Base-by-base conservation (phyloP, 1,140 invertebrate species). In the Drosophila pruinosa region DNA sequence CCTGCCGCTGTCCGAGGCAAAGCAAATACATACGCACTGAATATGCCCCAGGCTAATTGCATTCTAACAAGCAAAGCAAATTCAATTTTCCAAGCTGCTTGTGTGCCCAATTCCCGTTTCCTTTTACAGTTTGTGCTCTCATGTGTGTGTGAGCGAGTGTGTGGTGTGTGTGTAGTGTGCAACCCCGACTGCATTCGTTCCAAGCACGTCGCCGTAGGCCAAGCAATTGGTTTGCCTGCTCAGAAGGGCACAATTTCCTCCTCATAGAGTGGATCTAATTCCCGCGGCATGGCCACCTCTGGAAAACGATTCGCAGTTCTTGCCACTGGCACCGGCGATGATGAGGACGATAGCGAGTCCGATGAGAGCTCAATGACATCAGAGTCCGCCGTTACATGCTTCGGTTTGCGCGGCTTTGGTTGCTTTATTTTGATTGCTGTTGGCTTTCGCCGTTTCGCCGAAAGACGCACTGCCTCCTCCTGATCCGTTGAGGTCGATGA, bases 31-130 rank as follows among this genome's bases (percentile, higher is more conserved):
- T 17, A 48, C 52, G 26, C 52, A 50, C 19, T 28, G 26, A 70
- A 74, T 74, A 53, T 67, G 81, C 88, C 89, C 31, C 53, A 39
- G 77, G 88, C 88, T 85, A 90, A 89, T 90, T 90, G 79, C 77
- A 73, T 90, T 81, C 76, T 90, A 90, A 90, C 88, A 90, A 89
- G 82, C 88, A 69, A 68, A 24, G 50, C 70, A 72, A 90, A 90
- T 83, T 89, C 76, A 77, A 90, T 90, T 90, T 89, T 68, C 53
- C 74, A 36, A 69, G 64, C 79, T 80, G 64, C 73, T 75, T 79
- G 65, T 63, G 39, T 47, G 26, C 41, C 21, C 57, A 67, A 58
- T 59, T 59, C 56, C 19, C 26, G 6, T 53, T 58, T 15, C 38
- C 22, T 43, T 31, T 8, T 31, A 14, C n/a, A 28, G 26, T 28